Evolutionary conservation across 2,888 invertebrate species (phyloP).

Genomic region (Polymixis flavicincta): DNA sequence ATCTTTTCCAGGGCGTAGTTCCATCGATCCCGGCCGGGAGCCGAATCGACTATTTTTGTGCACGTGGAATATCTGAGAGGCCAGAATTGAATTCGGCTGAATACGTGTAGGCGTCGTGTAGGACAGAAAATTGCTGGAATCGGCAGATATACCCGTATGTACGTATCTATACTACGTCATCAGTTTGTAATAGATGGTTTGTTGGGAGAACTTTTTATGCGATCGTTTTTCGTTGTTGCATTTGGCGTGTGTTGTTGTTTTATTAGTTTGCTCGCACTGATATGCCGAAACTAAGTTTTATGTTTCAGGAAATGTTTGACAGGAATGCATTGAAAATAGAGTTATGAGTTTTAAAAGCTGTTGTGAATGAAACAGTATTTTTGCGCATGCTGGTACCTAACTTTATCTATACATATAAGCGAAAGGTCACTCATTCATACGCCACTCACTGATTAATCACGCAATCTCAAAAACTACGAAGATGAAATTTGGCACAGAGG

Average conservation of each 20-base stretch:
- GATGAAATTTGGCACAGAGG: too few species aligned
- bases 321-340: conserved; percentile 27
- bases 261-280: conserved; percentile 39
- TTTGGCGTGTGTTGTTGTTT: conserved; percentile 46
- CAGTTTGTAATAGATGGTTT: conserved; percentile 52
- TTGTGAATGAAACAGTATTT: background rate
- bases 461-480: too few species aligned
- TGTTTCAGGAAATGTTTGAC: conserved; percentile 18
- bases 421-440: too few species aligned
- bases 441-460: too few species aligned
- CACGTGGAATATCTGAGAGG: conserved; percentile 82
- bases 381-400: background rate
- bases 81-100: conserved; percentile 79
- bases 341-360: conserved; percentile 28
- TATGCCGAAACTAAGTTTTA: conserved; percentile 23
- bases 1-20: conserved; percentile 79
- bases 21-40: conserved; percentile 79
- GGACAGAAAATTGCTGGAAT: conserved; percentile 66
- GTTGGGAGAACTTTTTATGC: conserved; percentile 44
- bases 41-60: conserved; percentile 81
- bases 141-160: conserved; percentile 60
- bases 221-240: conserved; percentile 44
- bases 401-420: too few species aligned
- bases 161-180: conserved; percentile 51
- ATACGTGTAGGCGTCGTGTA: conserved; percentile 62